A percentile compares a stretch with the other conserved stretches of the same genome.
phyloP scores from a whole-genome alignment of 1,140 invertebrate species.

The Onthophagus taurus region DNA sequence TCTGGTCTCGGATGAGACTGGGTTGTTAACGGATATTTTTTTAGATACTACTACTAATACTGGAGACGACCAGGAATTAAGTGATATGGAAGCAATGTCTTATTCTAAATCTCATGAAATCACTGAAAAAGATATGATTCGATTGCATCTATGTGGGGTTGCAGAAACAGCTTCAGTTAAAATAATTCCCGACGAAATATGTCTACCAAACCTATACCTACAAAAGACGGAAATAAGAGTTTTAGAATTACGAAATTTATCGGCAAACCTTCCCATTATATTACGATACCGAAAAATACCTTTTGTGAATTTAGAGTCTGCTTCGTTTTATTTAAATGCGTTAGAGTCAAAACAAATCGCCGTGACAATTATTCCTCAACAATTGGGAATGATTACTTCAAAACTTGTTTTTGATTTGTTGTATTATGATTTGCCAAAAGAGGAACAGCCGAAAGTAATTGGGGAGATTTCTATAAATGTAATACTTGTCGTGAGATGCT shows the following conservation, averaged over 20 bases:
- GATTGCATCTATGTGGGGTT: neutral
- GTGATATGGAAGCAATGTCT: no score
- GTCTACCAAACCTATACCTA: neutral
- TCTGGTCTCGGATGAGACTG: no score
- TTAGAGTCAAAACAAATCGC: neutral
- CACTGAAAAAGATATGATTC: no score
- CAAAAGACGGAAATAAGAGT: neutral
- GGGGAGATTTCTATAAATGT: neutral
- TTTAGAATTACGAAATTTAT: neutral
- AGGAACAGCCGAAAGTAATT: neutral
- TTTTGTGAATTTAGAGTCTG: neutral
- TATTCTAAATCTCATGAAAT: no score
- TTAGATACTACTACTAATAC: no score
- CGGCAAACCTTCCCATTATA: neutral
- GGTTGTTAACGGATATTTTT: no score
- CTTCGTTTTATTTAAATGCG: neutral
- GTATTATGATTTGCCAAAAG: neutral
- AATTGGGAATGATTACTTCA: neutral
- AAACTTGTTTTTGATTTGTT: neutral
- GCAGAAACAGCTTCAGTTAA: neutral
- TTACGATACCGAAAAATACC: neutral
- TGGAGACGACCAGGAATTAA: no score
- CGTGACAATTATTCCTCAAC: neutral
- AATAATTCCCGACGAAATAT: neutral
- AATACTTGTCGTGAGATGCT: neutral